Evolutionary conservation across 2,888 invertebrate genomes (phyloP), one percentile per base, ranked within the genome.

Genomic region (Linnaemya vulpina): DNA sequence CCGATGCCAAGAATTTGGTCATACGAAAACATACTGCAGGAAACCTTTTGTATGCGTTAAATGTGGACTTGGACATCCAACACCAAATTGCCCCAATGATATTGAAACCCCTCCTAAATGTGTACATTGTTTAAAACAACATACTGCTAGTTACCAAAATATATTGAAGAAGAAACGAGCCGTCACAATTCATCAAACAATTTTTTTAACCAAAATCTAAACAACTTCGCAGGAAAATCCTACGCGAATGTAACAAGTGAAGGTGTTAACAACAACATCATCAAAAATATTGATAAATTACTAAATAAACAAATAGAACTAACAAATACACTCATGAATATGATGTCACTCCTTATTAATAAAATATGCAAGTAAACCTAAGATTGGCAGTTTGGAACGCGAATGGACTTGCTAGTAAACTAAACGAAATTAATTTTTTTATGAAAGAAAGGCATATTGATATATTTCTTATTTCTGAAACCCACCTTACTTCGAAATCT

Each of bases 271-370:
- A 60, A 77, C 13, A 60, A 77, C 3, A 68, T 68, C 17, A 75
- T 75, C 65, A 65, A 58, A 67, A 67, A 58, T 30, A 63, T 65
- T 20, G 53, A 77, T 60, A 30, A 67, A 10, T 30, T 76, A 20
- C n/a, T 76, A 43, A 17, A 76, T 49, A 67, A 76, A 30, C 76
- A 78, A 40, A 78, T 78, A 49, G 77, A 70, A 40, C 11, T 78
- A 35, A 63, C 78, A 53, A 63, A 62, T n/a, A 70, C 78, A 46
- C 46, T 30, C 0, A 67, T 49, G 46, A 70, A 55, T 17, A 70
- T 70, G 70, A 22, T 70, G 20, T 38, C 70, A n/a, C 38, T 70
- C 5, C 22, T 70, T 20, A 53, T 68, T 20, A 55, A 15, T 11
- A 77, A 77, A 70, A 5, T 77, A 79, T 79, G 63, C 71, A 71